These are phyloP conservation scores for Colossoma macropomum DNA, from an alignment of 2,113 vertebrate genomes.

Conservation along the genomic window DNA sequence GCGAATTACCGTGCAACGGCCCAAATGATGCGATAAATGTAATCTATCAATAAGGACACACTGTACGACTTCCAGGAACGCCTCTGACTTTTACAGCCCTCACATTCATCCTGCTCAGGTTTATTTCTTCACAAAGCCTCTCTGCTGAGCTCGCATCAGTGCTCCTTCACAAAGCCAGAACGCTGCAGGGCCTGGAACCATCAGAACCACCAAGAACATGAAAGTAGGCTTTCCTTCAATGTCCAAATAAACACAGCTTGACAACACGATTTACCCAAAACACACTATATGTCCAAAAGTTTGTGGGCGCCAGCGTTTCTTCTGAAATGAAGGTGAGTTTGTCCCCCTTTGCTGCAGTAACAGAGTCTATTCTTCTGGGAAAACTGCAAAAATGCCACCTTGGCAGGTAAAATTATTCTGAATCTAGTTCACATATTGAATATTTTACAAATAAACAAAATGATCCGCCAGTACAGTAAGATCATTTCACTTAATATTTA, in stretches of 20 bases:
- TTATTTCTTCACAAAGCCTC: neutral
- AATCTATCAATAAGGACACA: conserved; percentile 32
- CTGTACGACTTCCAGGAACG: conserved; percentile 34
- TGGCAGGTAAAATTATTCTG: no score
- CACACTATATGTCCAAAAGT: neutral
- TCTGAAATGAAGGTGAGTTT: no score
- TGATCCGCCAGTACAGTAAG: no score
- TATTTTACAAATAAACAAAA: no score
- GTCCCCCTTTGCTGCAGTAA: no score
- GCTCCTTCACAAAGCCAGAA: no score
- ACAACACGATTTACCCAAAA: neutral
- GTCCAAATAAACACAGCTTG: neutral
- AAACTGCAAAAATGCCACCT: no score
- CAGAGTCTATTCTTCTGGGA: no score
- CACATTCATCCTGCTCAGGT: neutral
- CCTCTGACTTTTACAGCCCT: neutral
- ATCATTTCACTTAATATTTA: no score
- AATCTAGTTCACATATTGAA: no score
- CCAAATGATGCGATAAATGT: conserved; percentile 13
- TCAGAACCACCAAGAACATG: neutral
- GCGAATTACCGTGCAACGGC: conserved; percentile 51
- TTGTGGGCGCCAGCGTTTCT: no score
- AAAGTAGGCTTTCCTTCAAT: neutral
- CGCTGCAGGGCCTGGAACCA: no score
- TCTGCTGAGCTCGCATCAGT: neutral